These are phyloP conservation scores for Heptranchias perlo DNA, from an alignment of 2,113 vertebrate species.

Conservation along the genomic window DNA sequence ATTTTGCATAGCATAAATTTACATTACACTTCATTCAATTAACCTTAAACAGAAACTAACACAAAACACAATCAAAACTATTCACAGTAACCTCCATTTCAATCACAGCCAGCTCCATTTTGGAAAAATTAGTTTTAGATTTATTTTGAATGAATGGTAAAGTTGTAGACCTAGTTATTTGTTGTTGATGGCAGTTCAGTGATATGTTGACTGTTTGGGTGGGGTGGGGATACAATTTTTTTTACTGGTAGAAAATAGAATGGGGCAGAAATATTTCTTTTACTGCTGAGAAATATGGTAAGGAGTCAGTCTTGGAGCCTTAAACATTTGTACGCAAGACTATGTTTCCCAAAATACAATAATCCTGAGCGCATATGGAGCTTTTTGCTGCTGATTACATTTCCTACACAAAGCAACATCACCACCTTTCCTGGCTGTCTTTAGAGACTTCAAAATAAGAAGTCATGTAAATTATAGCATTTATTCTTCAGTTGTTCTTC, in stretches of 20 bases:
- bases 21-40: background rate
- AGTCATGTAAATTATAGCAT: no score
- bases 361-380: background rate
- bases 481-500: no score
- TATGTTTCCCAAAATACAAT: no score
- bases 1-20: background rate
- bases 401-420: background rate
- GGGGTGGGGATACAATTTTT: background rate
- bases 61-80: background rate
- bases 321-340: no score
- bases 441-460: no score
- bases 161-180: background rate
- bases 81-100: background rate
- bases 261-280: background rate
- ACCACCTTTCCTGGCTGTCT: no score
- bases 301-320: no score
- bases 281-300: background rate
- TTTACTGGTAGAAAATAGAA: background rate
- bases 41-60: background rate
- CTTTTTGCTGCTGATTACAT: background rate
- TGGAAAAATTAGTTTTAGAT: background rate
- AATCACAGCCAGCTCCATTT: background rate
- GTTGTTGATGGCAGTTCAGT: background rate
- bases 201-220: background rate
- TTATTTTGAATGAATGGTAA: background rate